A percentile compares a stretch with the other conserved stretches of the same genome.
These are phyloP conservation scores for Nasua narica DNA, from an alignment of 2,797 vertebrate genomes.

Conservation along the genomic window DNA sequence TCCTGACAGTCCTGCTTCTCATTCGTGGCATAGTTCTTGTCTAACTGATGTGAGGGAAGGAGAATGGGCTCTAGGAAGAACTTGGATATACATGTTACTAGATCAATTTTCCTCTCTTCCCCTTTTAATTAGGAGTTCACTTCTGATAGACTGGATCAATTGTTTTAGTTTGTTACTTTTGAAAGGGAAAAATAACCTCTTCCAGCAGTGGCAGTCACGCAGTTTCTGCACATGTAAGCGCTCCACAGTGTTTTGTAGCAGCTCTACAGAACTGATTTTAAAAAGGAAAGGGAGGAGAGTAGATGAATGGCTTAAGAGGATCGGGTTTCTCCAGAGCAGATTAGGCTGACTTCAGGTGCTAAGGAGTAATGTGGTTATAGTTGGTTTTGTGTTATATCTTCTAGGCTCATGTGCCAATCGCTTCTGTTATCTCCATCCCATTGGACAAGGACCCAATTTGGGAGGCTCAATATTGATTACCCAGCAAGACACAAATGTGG, in stretches of 20 bases:
- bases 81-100: conserved; percentile 53
- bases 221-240: conserved; percentile 30
- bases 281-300: conserved; percentile 36
- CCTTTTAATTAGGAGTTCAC: conserved; percentile 73
- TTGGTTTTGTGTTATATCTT: conserved; percentile 24
- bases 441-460: conserved; percentile 10
- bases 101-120: conserved; percentile 53
- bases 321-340: conserved; percentile 48
- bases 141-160: conserved; percentile 58
- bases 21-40: conserved; percentile 16
- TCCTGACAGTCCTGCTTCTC: not conserved
- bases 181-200: conserved; percentile 17
- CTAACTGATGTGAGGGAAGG: not conserved
- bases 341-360: not conserved
- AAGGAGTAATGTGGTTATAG: not conserved
- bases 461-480: not conserved
- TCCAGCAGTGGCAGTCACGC: conserved; percentile 13
- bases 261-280: not conserved
- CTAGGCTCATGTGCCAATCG: not conserved
- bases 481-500: not conserved
- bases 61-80: conserved; percentile 52
- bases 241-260: not conserved
- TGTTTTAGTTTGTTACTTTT: conserved; percentile 59
- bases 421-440: not conserved
- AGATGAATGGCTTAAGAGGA: conserved; percentile 40